Evolutionary conservation across 2,888 invertebrate species (phyloP), one percentile per base, ranked within the genome.

Genomic region (Cephus pygmeus): DNA sequence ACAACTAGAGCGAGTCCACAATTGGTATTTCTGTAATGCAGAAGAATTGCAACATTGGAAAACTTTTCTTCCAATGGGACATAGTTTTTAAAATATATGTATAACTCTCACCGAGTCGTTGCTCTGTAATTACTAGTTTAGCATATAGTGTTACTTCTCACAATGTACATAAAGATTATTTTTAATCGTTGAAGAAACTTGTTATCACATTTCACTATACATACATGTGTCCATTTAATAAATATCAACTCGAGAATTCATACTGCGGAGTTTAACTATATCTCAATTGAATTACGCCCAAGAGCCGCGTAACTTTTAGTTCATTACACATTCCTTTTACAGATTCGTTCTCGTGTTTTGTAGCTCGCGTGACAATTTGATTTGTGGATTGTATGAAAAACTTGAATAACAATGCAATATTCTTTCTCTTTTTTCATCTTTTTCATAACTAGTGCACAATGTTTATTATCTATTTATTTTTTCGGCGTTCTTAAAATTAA

Each of bases 381-480:
- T 56, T 56, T 56, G 23, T 23, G 23, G 2, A 56, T 56, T 56
- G 23, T 23, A 56, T 56, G 56, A 56, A 56, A 56, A 56, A 56
- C 56, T 56, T 56, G 56, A 56, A 23, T 56, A 56, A 56, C 56
- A 56, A 56, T 56, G 23, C 56, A 56, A 56, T 23, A 56, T 56
- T 56, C 56, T 56, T 15, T 73, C 56, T 36, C 9, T 56, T 76
- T 75, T 75, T 34, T 35, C 30, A 23, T 69, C 69, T 75, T 75
- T 33, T 69, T 35, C 68, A 30, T 74, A 30, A 69, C 69, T 35
- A 77, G 75, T 77, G 33, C 30, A 31, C 36, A n/a, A 33, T 56
- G 31, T 40, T 73, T 56, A 73, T 23, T 73, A 30, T 69, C 69
- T 69, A 69, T 11, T 69, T 75, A 15, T 69, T 69, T 69, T 76